phyloP scores from a whole-genome alignment of 1,140 invertebrate genomes.

The Alviniconcha marisindica region DNA sequence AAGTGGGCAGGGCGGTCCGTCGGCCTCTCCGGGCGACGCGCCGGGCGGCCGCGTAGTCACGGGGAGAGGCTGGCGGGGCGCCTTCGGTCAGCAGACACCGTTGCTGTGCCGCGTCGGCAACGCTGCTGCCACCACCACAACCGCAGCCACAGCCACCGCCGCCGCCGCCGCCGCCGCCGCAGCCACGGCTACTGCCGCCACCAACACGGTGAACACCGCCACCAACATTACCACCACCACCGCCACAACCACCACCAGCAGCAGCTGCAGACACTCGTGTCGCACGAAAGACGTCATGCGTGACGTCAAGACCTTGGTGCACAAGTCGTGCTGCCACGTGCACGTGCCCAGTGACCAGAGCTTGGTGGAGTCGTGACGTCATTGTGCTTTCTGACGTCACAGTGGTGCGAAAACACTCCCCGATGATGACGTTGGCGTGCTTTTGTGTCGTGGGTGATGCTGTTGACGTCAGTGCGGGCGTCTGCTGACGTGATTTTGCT shows the following conservation, averaged over 20 bases:
- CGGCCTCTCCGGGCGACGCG: too few species aligned
- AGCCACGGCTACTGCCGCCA: too few species aligned
- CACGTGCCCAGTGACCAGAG: conserved; percentile 41
- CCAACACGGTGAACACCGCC: background rate
- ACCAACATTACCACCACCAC: background rate
- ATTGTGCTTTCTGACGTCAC: background rate
- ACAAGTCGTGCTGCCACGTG: conserved; percentile 46
- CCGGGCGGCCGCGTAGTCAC: too few species aligned
- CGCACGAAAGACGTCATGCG: conserved; percentile 22
- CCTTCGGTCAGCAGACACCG: background rate
- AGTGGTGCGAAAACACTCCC: too few species aligned
- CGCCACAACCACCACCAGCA: background rate
- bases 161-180: background rate
- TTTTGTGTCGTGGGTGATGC: too few species aligned
- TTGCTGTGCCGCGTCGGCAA: too few species aligned
- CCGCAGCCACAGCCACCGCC: background rate
- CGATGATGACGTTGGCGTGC: too few species aligned
- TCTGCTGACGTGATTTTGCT: too few species aligned
- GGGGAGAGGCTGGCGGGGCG: background rate
- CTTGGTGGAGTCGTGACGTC: conserved; percentile 48
- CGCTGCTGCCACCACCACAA: background rate
- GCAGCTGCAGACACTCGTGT: background rate
- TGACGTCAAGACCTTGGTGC: conserved; percentile 44
- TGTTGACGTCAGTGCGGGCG: too few species aligned
- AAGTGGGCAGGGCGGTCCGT: background rate